These are phyloP conservation scores for Neosilurus mollespiculum DNA, from an alignment of 2,797 vertebrate species.

Conservation along the genomic window DNA sequence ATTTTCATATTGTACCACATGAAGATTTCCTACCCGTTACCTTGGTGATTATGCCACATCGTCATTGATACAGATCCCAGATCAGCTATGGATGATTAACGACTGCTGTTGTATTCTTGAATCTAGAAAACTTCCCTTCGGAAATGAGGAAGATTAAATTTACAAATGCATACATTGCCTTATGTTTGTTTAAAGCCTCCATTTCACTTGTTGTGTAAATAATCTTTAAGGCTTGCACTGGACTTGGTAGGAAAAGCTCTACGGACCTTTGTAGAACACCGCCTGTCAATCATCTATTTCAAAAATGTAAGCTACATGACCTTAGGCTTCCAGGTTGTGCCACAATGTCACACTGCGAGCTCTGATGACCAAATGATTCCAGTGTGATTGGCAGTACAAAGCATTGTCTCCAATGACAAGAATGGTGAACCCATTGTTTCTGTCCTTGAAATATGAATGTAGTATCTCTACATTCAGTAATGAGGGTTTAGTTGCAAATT, in stretches of 20 bases:
- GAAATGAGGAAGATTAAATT: too few relatives aligned
- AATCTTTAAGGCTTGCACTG: not conserved
- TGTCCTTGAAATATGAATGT: not conserved
- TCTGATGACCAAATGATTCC: too few relatives aligned
- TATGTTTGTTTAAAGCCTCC: too few relatives aligned
- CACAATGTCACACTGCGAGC: not conserved
- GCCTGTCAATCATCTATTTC: not conserved
- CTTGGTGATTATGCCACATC: too few relatives aligned
- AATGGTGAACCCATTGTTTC: not conserved
- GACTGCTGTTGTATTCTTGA: too few relatives aligned
- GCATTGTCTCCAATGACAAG: not conserved
- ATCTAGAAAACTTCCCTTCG: too few relatives aligned
- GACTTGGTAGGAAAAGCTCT: not conserved
- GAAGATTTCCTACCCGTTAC: too few relatives aligned
- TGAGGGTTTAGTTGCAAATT: not conserved
- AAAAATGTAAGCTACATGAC: not conserved
- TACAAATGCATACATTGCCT: too few relatives aligned
- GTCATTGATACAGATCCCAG: too few relatives aligned
- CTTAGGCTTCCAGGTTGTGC: not conserved
- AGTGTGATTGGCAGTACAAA: not conserved
- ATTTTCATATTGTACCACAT: too few relatives aligned
- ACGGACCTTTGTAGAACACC: not conserved
- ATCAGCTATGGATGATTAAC: too few relatives aligned
- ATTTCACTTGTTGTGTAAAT: too few relatives aligned
- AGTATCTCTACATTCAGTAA: not conserved